These are phyloP conservation scores for Pasiphila rectangulata DNA, from an alignment of 2,888 invertebrate species.

Conservation along the genomic window DNA sequence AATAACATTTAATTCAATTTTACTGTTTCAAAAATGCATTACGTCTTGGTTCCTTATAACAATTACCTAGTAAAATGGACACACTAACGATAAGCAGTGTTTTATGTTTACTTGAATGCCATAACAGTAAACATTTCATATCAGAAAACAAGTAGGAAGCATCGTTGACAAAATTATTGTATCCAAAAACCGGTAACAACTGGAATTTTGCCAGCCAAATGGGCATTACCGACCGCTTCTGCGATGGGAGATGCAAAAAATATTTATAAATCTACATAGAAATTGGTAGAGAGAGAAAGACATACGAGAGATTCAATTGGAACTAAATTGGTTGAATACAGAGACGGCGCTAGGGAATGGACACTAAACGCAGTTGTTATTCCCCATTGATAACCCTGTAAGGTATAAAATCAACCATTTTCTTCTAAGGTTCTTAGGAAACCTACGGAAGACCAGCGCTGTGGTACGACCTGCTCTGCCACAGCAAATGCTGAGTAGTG, in stretches of 20 bases:
- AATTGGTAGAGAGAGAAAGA: constrained; percentile 37
- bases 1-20: too few relatives aligned
- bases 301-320: constrained; percentile 39
- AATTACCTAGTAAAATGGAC: too few relatives aligned
- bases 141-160: constrained; percentile 23
- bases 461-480: too few relatives aligned
- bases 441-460: too few relatives aligned
- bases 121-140: constrained; percentile 9
- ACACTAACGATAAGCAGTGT: too few relatives aligned
- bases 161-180: constrained; percentile 29
- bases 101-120: too few relatives aligned
- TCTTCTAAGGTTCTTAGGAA: too few relatives aligned
- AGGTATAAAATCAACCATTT: too few relatives aligned
- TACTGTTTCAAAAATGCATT: too few relatives aligned
- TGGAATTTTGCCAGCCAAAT: constrained; percentile 31
- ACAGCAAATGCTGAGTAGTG: too few relatives aligned
- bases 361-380: not conserved
- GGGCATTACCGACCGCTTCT: constrained; percentile 25
- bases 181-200: constrained; percentile 30
- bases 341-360: constrained; percentile 21
- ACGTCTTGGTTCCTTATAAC: too few relatives aligned
- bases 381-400: too few relatives aligned
- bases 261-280: constrained; percentile 43
- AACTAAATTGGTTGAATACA: constrained; percentile 42
- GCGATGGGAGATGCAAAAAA: constrained; percentile 32